Conservation (phyloP, 1,140 invertebrate species). For the Hycleus phaleratus region DNA sequence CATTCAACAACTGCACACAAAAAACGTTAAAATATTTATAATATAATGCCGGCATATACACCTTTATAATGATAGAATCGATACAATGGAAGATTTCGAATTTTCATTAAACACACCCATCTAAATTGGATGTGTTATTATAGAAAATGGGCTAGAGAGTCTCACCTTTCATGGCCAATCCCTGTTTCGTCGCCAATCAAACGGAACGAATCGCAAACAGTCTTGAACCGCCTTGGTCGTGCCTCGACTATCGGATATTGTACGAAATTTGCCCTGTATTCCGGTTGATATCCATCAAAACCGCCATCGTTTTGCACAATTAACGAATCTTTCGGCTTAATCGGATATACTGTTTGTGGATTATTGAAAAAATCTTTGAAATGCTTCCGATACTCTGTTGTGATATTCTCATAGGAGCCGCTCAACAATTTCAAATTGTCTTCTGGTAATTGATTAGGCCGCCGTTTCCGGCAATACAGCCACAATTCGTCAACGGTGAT, state of each 20-base stretch:
- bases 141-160: neutral
- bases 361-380: constrained; percentile 21
- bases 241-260: constrained; percentile 10
- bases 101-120: neutral
- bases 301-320: constrained; percentile 17
- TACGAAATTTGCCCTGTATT: constrained; percentile 21
- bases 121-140: neutral
- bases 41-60: neutral
- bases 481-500: constrained; percentile 50
- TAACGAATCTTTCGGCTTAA: constrained; percentile 14
- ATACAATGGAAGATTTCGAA: neutral
- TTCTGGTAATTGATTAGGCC: constrained; percentile 2
- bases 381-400: constrained; percentile 34
- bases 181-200: too few relatives aligned
- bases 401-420: constrained; percentile 33
- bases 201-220: too few relatives aligned
- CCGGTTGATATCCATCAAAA: constrained; percentile 12
- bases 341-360: neutral
- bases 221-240: neutral
- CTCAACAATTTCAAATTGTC: constrained; percentile 25
- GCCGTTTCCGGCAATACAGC: constrained; percentile 44
- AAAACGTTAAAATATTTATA: too few relatives aligned
- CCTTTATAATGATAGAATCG: neutral
- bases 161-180: too few relatives aligned
- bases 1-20: too few relatives aligned